A percentile compares a stretch with the other conserved stretches of the same genome.
These are phyloP conservation scores for Zaprionus gabonicus DNA, from an alignment of 1,140 invertebrate genomes.

Conservation along the genomic window DNA sequence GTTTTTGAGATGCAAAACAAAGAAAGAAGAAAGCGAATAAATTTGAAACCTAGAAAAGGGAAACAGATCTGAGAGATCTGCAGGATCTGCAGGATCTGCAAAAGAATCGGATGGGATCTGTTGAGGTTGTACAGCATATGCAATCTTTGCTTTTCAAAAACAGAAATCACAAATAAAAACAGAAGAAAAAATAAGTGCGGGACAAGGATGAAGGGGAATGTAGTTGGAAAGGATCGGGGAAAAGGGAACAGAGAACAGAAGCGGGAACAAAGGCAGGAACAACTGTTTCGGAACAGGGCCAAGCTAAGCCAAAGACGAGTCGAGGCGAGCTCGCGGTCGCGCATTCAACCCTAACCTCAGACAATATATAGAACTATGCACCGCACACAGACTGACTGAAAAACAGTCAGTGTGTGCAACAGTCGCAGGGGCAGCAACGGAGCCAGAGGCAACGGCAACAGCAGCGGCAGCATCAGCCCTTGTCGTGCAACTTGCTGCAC, in stretches of 20 bases:
- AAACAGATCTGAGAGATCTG: too few species aligned
- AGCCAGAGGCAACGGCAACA: not conserved
- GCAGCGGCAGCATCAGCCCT: conserved; percentile 24
- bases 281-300: conserved; percentile 22
- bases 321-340: conserved; percentile 42
- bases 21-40: too few species aligned
- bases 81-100: too few species aligned
- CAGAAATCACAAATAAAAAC: not conserved
- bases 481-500: conserved; percentile 22
- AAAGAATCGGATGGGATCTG: too few species aligned
- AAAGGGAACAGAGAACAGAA: not conserved
- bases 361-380: conserved; percentile 66
- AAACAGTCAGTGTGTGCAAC: conserved; percentile 27
- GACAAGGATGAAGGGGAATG: not conserved
- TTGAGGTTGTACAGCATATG: too few species aligned
- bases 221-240: not conserved
- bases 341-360: conserved; percentile 83
- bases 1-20: too few species aligned
- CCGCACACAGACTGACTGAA: not conserved
- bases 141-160: not conserved
- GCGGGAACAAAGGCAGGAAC: conserved; percentile 1
- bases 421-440: conserved; percentile 21
- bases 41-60: too few species aligned
- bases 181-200: not conserved
- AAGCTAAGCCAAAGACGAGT: conserved; percentile 20